Conservation (phyloP, 2,888 invertebrate species). For the Scaptomyza polygonia region DNA sequence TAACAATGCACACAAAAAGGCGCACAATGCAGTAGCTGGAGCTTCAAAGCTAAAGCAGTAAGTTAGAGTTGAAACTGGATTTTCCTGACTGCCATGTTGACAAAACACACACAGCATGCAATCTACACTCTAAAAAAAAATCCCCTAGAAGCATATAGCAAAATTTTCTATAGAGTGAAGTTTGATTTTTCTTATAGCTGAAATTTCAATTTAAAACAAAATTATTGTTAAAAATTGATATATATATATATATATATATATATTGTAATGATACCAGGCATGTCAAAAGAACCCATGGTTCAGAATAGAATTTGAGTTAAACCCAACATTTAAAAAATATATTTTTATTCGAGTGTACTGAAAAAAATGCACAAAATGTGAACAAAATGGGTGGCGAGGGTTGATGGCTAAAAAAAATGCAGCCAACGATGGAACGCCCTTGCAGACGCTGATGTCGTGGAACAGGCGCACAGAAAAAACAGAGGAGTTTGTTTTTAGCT, state of each 20-base stretch:
- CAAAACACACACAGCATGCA: slow-evolving; percentile 56
- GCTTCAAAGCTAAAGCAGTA: slow-evolving; percentile 9
- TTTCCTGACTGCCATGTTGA: slow-evolving; percentile 49
- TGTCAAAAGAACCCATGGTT: too few species aligned
- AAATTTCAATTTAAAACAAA: too few species aligned
- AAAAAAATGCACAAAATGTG: slow-evolving; percentile 9
- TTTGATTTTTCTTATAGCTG: too few species aligned
- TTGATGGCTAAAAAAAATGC: slow-evolving; percentile 13
- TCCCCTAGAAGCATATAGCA: neutral
- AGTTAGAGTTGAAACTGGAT: slow-evolving; percentile 35
- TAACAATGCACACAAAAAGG: slow-evolving; percentile 75
- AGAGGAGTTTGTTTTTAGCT: slow-evolving; percentile 48
- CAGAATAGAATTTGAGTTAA: too few species aligned
- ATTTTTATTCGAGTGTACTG: slow-evolving; percentile 1
- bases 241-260: too few species aligned
- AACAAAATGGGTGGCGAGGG: slow-evolving; percentile 8
- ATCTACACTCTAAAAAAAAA: slow-evolving; percentile 6
- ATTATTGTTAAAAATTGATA: too few species aligned
- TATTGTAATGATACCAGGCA: too few species aligned
- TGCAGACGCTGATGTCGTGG: slow-evolving; percentile 46
- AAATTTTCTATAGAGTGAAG: too few species aligned
- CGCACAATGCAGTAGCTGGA: slow-evolving; percentile 58
- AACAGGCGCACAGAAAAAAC: slow-evolving; percentile 62
- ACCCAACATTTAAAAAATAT: neutral
- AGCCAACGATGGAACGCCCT: slow-evolving; percentile 33